phyloP scores from a whole-genome alignment of 1,140 invertebrate genomes.

The Euwallacea fornicatus region DNA sequence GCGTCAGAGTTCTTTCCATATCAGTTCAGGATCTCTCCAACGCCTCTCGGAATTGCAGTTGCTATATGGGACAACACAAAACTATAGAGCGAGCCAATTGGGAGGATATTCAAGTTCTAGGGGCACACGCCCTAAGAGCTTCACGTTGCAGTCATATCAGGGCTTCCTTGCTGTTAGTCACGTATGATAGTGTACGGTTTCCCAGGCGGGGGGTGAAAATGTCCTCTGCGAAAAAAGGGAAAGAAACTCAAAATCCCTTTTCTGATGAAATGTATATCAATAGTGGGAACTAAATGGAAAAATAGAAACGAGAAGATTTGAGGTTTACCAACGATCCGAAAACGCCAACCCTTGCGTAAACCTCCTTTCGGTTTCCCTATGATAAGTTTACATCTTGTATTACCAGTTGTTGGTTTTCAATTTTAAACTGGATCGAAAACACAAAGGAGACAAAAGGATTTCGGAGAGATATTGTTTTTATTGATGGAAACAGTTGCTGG shows the following conservation, averaged over 20 bases:
- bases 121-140: not conserved
- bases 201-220: not conserved
- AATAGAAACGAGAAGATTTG: not conserved
- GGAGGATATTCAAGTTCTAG: not conserved
- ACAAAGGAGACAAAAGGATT: slow-evolving; percentile 14
- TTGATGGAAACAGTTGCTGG: too few species aligned
- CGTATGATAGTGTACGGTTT: slow-evolving; percentile 8
- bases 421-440: slow-evolving; percentile 31
- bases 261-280: too few species aligned
- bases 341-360: not conserved
- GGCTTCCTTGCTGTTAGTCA: slow-evolving; percentile 13
- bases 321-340: not conserved
- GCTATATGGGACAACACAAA: not conserved
- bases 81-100: not conserved
- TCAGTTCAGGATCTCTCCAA: not conserved
- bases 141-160: slow-evolving; percentile 3
- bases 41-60: not conserved
- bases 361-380: slow-evolving; percentile 16
- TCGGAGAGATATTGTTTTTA: not conserved
- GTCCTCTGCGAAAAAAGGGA: not conserved
- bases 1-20: not conserved
- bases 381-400: slow-evolving; percentile 28
- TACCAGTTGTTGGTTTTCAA: slow-evolving; percentile 33
- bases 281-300: not conserved
- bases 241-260: not conserved